A percentile compares a stretch with the other conserved stretches of the same genome.
Conservation (phyloP, 2,113 vertebrate genomes). For the Gopherus flavomarginatus region DNA sequence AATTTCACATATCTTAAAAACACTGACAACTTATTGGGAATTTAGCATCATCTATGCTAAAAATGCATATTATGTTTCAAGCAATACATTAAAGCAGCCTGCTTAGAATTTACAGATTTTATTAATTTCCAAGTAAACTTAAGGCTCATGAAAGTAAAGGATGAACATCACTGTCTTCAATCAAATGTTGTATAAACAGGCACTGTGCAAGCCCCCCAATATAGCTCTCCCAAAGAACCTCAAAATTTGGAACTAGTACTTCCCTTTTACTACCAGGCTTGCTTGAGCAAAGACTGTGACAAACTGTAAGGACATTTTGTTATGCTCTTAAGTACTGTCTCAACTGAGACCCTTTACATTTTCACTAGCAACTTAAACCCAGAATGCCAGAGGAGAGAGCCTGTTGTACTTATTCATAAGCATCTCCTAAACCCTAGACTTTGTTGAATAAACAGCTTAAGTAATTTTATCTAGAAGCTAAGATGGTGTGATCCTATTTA, state of each 20-base stretch:
- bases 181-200: neutral
- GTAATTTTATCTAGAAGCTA: neutral
- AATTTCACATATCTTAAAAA: slow-evolving; percentile 64
- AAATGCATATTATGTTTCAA: slow-evolving; percentile 52
- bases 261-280: neutral
- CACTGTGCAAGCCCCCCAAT: neutral
- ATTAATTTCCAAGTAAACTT: slow-evolving; percentile 13
- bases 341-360: neutral
- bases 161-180: slow-evolving; percentile 2
- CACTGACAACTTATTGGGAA: slow-evolving; percentile 60
- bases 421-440: neutral
- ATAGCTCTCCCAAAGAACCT: neutral
- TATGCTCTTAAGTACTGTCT: neutral
- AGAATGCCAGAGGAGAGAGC: neutral
- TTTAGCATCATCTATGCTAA: slow-evolving; percentile 34
- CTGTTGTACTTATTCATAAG: neutral
- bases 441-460: neutral
- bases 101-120: slow-evolving; percentile 43
- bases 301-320: neutral
- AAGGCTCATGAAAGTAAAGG: slow-evolving; percentile 31
- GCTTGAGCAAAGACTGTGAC: neutral
- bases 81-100: slow-evolving; percentile 20
- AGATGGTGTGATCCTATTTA: neutral
- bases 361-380: neutral
- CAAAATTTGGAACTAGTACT: neutral